Evolutionary conservation across 2,888 invertebrate species (phyloP).

Genomic region (Drosophila tripunctata): DNA sequence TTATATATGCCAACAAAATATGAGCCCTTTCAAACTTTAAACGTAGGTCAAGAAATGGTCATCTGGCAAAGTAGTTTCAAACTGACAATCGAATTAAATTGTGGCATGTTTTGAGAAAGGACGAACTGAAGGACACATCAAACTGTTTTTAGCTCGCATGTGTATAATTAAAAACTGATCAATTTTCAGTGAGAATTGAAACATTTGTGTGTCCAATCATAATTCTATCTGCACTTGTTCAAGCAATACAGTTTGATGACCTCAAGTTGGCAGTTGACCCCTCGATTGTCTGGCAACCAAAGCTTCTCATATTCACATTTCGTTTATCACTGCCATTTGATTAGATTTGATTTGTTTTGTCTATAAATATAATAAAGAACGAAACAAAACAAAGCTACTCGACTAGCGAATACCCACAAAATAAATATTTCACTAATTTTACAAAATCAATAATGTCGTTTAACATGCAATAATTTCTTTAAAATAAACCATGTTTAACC

Average conservation of each 20-base stretch:
- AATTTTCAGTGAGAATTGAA: conserved; percentile 26
- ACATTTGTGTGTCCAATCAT: conserved; percentile 19
- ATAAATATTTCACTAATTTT: neutral
- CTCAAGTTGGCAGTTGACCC: neutral
- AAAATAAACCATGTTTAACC: neutral
- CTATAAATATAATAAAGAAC: neutral
- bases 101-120: neutral
- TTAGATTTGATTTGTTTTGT: neutral
- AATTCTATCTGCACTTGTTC: no score
- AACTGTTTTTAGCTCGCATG: neutral
- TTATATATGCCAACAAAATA: conserved; percentile 4
- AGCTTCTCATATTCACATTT: neutral
- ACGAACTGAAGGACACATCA: conserved; percentile 1
- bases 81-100: conserved; percentile 27
- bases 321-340: neutral
- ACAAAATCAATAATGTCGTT: neutral
- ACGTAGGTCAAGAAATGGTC: conserved; percentile 37
- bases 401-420: neutral
- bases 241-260: conserved; percentile 1
- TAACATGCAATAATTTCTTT: neutral
- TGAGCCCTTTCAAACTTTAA: conserved; percentile 19
- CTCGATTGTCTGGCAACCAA: neutral
- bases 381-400: neutral
- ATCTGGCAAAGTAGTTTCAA: conserved; percentile 13
- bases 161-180: conserved; percentile 25